These are phyloP conservation scores for Cephalopachus bancanus DNA, from an alignment of 2,797 vertebrate species.

Conservation along the genomic window DNA sequence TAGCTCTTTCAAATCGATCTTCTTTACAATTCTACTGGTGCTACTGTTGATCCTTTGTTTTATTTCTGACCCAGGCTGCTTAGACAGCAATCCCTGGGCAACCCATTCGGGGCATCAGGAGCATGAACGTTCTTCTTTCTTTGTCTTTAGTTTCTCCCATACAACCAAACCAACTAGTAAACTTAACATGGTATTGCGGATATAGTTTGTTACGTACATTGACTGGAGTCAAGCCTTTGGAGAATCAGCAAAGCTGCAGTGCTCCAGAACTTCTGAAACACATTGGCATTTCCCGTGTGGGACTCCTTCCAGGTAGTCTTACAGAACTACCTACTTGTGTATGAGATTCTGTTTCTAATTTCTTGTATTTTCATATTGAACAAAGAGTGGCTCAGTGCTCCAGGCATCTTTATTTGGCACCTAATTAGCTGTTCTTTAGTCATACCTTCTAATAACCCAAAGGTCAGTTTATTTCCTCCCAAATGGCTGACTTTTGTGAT, in stretches of 20 bases:
- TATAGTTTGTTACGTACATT: background rate
- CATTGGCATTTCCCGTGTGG: background rate
- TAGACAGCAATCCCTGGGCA: background rate
- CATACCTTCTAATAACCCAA: background rate
- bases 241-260: background rate
- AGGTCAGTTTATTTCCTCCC: background rate
- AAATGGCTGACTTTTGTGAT: background rate
- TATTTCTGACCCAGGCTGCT: background rate
- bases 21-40: background rate
- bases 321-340: background rate
- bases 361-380: background rate
- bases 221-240: background rate
- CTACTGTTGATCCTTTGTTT: background rate
- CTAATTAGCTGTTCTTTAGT: background rate
- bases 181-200: background rate
- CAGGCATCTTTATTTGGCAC: background rate
- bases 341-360: background rate
- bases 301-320: background rate
- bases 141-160: background rate
- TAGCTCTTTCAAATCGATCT: background rate
- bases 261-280: background rate
- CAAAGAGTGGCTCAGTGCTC: background rate
- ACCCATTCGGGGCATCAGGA: background rate
- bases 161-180: background rate
- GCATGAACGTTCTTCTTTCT: rapidly evolving